phyloP scores from a whole-genome alignment of 2,888 invertebrate genomes.

The Xestia sexstrigata region DNA sequence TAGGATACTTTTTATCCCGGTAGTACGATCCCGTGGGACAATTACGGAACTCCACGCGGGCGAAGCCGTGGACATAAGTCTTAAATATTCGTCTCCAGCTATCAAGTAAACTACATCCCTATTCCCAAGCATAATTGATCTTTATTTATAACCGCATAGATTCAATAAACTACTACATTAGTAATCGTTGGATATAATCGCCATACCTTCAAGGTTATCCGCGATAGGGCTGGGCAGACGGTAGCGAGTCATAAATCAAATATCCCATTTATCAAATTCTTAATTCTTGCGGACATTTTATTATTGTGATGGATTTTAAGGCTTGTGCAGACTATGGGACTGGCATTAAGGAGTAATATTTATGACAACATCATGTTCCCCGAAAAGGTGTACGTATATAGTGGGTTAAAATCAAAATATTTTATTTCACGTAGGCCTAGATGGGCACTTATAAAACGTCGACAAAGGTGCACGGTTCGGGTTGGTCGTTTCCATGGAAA shows the following conservation, averaged over 20 bases:
- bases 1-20: too few species aligned
- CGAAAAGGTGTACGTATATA: not conserved
- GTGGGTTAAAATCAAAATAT: too few species aligned
- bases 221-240: slow-evolving; percentile 32
- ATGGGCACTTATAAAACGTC: too few species aligned
- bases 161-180: slow-evolving; percentile 42
- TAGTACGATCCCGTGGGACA: too few species aligned
- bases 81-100: not conserved
- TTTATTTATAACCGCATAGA: slow-evolving; percentile 38
- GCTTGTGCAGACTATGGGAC: not conserved
- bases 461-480: too few species aligned
- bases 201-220: slow-evolving; percentile 42
- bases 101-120: not conserved
- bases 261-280: slow-evolving; percentile 54
- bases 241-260: slow-evolving; percentile 57
- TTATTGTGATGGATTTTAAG: slow-evolving; percentile 29
- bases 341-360: not conserved
- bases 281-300: slow-evolving; percentile 21
- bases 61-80: too few species aligned
- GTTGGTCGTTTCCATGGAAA: too few species aligned
- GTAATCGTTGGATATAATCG: slow-evolving; percentile 26
- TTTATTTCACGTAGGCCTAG: too few species aligned
- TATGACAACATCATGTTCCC: not conserved
- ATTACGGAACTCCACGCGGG: too few species aligned
- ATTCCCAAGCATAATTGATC: slow-evolving; percentile 22